phyloP scores from a whole-genome alignment of 2,888 invertebrate genomes.

The Crematogaster levior region DNA sequence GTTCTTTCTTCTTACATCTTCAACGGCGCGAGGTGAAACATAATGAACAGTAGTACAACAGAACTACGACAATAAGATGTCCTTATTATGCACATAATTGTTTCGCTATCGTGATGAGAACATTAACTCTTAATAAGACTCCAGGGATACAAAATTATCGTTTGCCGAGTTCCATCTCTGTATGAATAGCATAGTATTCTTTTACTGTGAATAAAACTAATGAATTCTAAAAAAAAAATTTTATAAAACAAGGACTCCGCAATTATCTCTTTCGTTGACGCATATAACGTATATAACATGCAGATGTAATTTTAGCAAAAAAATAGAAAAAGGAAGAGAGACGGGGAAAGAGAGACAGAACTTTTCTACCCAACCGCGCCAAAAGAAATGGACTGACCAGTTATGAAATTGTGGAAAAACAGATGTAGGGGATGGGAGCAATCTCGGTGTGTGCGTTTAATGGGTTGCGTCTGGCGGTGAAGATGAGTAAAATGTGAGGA shows the following conservation, averaged over 20 bases:
- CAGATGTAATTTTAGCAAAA: slow-evolving; percentile 7
- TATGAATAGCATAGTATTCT: background rate
- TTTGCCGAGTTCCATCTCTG: background rate
- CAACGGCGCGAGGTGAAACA: background rate
- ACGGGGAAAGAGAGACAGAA: background rate
- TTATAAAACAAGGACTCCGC: background rate
- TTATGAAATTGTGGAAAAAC: slow-evolving; percentile 31
- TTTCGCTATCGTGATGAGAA: slow-evolving; percentile 4
- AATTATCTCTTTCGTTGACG: background rate
- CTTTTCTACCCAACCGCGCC: background rate
- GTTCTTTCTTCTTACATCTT: background rate
- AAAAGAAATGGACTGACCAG: background rate
- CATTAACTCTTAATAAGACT: slow-evolving; percentile 18
- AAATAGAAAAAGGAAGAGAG: background rate
- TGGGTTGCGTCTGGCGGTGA: background rate
- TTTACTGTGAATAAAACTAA: background rate
- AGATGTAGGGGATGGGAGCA: background rate
- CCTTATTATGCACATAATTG: slow-evolving; percentile 26
- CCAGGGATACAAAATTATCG: background rate
- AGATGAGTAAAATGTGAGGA: background rate
- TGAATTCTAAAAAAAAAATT: background rate
- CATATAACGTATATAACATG: background rate
- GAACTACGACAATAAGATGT: background rate
- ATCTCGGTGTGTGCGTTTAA: slow-evolving; percentile 34
- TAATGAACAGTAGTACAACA: background rate